Conservation (phyloP, 1,140 invertebrate genomes). For the Branchinecta lindahli region DNA sequence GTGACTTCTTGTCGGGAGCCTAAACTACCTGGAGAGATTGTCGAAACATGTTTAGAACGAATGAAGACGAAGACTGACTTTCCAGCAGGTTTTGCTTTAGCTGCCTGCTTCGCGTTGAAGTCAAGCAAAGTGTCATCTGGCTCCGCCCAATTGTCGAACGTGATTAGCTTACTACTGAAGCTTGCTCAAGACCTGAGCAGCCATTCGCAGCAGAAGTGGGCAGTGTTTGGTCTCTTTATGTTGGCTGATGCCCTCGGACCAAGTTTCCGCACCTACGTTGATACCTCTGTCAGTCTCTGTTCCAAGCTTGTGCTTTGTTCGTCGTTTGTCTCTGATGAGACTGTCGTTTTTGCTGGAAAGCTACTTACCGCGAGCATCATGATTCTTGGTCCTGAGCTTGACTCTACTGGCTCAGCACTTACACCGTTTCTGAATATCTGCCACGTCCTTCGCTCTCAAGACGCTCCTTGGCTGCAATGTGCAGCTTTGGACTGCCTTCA, state of each 20-base stretch:
- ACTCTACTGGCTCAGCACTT: conserved; percentile 20
- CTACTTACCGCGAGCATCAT: conserved; percentile 84
- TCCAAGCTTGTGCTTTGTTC: conserved; percentile 77
- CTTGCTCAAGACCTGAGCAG: background rate
- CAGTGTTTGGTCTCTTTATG: conserved; percentile 80
- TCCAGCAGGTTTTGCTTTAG: background rate
- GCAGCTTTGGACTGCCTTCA: conserved; percentile 92
- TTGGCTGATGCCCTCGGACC: conserved; percentile 95
- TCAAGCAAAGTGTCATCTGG: background rate
- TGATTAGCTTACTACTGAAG: background rate
- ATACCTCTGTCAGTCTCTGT: conserved; percentile 73
- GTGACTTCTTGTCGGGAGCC: background rate
- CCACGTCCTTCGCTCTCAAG: conserved; percentile 81
- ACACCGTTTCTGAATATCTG: conserved; percentile 40
- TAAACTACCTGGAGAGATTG: background rate
- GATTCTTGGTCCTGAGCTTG: conserved; percentile 89
- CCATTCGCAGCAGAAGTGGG: conserved; percentile 61
- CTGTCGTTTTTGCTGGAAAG: conserved; percentile 88
- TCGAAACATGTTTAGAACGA: background rate
- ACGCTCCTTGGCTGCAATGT: conserved; percentile 75
- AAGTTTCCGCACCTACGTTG: conserved; percentile 94
- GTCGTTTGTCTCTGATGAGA: conserved; percentile 73
- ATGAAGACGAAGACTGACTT: background rate
- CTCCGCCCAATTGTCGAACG: background rate
- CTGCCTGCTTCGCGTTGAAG: background rate